Evolutionary conservation across 2,888 invertebrate genomes (phyloP).

Genomic region (Amorpha juglandis): DNA sequence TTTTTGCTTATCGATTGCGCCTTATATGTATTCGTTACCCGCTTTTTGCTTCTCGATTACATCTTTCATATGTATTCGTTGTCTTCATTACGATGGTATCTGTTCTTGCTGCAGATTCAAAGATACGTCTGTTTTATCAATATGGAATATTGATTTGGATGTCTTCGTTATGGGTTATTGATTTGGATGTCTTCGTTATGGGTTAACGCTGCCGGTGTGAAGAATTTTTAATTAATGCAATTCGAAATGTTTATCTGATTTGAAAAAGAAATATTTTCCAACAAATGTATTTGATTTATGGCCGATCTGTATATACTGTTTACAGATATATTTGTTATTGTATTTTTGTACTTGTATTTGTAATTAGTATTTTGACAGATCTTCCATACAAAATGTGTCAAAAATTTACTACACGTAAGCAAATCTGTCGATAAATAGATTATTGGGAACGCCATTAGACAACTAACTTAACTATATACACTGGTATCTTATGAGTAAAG

Average conservation of each 20-base stretch:
- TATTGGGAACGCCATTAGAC: no score
- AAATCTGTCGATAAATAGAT: no score
- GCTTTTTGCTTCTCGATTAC: slow-evolving; percentile 66
- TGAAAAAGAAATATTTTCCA: no score
- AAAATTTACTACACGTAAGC: no score
- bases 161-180: slow-evolving; percentile 37
- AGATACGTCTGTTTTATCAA: slow-evolving; percentile 46
- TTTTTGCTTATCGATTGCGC: slow-evolving; percentile 66
- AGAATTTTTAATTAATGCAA: not conserved
- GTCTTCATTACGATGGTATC: slow-evolving; percentile 71
- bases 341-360: no score
- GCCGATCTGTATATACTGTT: no score
- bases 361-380: no score
- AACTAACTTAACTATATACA: no score
- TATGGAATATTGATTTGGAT: slow-evolving; percentile 48
- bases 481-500: no score
- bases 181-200: slow-evolving; percentile 33
- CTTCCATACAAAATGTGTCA: no score
- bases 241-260: not conserved
- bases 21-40: slow-evolving; percentile 53
- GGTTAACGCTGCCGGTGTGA: slow-evolving; percentile 34
- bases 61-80: slow-evolving; percentile 62
- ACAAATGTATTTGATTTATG: no score
- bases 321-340: no score
- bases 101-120: slow-evolving; percentile 46